Evolutionary conservation across 2,888 invertebrate genomes (phyloP).

Genomic region (Penaeus monodon): DNA sequence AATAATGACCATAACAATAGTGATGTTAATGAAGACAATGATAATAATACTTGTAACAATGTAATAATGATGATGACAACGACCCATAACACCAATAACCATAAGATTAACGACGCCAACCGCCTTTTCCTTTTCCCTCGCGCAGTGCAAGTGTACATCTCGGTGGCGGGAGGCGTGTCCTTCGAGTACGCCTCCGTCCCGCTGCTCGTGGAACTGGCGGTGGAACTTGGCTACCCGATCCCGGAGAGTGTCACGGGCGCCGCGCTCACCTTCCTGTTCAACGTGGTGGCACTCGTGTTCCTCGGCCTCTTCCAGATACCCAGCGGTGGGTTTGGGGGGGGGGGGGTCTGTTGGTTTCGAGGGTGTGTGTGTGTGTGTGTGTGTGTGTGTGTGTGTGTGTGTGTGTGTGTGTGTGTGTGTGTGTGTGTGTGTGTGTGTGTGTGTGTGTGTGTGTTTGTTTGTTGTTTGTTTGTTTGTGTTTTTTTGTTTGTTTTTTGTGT

Average conservation of each 20-base stretch:
- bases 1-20: no score
- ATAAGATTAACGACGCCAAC: no score
- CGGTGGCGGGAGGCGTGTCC: slow-evolving; percentile 52
- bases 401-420: background rate
- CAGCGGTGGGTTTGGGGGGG: background rate
- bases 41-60: no score
- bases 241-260: slow-evolving; percentile 62
- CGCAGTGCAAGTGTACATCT: slow-evolving; percentile 58
- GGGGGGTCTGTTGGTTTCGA: background rate
- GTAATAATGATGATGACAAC: no score
- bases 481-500: no score
- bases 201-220: slow-evolving; percentile 57
- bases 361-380: no score
- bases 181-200: slow-evolving; percentile 63
- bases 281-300: slow-evolving; percentile 47
- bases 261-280: slow-evolving; percentile 55
- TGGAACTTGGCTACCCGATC: slow-evolving; percentile 61
- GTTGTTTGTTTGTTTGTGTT: background rate
- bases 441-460: background rate
- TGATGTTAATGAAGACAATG: no score
- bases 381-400: background rate
- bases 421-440: background rate
- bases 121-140: background rate
- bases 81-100: no score
- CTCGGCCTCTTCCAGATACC: slow-evolving; percentile 58